phyloP scores from a whole-genome alignment of 2,113 vertebrate genomes.

The Pseudorasbora parva region DNA sequence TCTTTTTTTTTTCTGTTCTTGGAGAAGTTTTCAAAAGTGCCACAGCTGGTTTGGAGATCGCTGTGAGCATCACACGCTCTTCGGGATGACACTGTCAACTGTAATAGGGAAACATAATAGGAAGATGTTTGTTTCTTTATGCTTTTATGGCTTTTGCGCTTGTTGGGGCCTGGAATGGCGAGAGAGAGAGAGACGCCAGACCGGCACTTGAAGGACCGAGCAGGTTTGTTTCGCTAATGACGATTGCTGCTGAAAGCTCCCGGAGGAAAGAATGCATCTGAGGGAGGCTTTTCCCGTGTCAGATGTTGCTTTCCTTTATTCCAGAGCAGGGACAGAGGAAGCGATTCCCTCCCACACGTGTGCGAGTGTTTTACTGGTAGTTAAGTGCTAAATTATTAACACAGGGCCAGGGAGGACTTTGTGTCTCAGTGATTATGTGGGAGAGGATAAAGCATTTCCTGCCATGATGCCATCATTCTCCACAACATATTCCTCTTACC shows the following conservation, averaged over 20 bases:
- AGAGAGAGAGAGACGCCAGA: slow-evolving; percentile 11
- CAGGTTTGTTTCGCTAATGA: slow-evolving; percentile 31
- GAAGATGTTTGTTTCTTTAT: not conserved
- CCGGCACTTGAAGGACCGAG: not conserved
- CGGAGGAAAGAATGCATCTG: not conserved
- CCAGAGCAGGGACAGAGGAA: slow-evolving; percentile 1
- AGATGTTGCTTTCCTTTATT: slow-evolving; percentile 1
- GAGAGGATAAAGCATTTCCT: slow-evolving; percentile 53
- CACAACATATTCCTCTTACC: slow-evolving; percentile 28
- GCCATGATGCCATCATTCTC: slow-evolving; percentile 36
- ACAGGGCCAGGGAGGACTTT: slow-evolving; percentile 41
- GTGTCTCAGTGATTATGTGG: slow-evolving; percentile 50
- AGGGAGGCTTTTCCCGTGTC: slow-evolving; percentile 8
- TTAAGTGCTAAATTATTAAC: slow-evolving; percentile 61
- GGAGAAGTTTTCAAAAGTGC: not conserved
- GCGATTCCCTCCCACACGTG: slow-evolving; percentile 12
- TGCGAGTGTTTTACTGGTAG: slow-evolving; percentile 51
- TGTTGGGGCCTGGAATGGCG: not conserved
- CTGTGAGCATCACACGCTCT: not conserved
- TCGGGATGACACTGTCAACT: not conserved
- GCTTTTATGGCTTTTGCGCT: not conserved
- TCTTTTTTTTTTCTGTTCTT: not conserved
- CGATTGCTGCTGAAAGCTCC: slow-evolving; percentile 1
- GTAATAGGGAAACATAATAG: not conserved
- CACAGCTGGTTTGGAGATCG: not conserved